These are phyloP conservation scores for Phyllopteryx taeniolatus DNA, from an alignment of 2,113 vertebrate species.

Conservation along the genomic window DNA sequence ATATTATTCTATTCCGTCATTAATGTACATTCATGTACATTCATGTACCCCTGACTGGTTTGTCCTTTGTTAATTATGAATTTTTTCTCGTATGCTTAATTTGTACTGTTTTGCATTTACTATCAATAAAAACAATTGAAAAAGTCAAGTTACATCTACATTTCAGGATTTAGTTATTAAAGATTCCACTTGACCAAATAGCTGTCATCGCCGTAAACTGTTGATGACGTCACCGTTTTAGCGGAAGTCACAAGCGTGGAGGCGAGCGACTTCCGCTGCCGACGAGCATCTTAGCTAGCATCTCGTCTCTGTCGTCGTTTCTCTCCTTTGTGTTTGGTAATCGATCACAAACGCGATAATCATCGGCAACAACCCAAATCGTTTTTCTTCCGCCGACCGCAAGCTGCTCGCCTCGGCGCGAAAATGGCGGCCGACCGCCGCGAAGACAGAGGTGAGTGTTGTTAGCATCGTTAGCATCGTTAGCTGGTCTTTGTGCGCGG, in stretches of 20 bases:
- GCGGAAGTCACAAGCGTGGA: not conserved
- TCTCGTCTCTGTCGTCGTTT: not conserved
- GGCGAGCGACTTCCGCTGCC: not conserved
- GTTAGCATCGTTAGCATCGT: not conserved
- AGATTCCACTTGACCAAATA: too few relatives aligned
- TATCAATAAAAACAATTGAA: too few relatives aligned
- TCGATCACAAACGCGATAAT: too few relatives aligned
- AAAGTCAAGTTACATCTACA: too few relatives aligned
- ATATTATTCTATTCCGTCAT: too few relatives aligned
- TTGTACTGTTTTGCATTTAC: too few relatives aligned
- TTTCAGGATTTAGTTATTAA: too few relatives aligned
- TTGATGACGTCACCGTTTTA: not conserved
- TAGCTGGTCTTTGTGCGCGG: fast-evolving
- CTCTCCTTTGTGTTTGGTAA: not conserved
- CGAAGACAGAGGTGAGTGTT: slow-evolving; percentile 63
- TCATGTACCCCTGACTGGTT: too few relatives aligned
- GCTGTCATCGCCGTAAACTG: too few relatives aligned
- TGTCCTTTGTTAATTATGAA: too few relatives aligned
- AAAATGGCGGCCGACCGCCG: slow-evolving; percentile 65
- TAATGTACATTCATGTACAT: too few relatives aligned
- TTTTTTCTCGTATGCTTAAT: too few relatives aligned
- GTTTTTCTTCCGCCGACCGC: not conserved
- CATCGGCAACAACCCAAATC: not conserved
- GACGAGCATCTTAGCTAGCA: not conserved
- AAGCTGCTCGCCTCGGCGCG: not conserved